Evolutionary conservation across 2,888 invertebrate species (phyloP).

Genomic region (Agonum fuliginosum): DNA sequence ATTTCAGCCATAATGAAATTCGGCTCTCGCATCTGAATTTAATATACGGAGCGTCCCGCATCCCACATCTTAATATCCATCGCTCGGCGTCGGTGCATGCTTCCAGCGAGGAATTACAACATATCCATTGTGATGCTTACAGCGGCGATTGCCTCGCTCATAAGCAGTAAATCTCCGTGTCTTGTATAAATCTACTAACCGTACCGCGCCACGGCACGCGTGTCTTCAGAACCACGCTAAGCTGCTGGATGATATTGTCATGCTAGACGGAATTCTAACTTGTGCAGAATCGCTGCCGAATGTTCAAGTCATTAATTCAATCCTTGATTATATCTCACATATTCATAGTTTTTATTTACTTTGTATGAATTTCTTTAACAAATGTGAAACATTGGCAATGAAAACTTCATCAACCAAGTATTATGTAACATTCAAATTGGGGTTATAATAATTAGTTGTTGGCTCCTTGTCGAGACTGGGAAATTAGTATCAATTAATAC

Average conservation of each 20-base stretch:
- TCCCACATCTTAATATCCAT: conserved; percentile 45
- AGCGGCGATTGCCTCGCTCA: conserved; percentile 54
- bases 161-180: conserved; percentile 58
- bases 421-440: no score
- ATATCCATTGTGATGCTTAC: conserved; percentile 52
- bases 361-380: no score
- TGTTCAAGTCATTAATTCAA: neutral
- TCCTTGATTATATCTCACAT: neutral
- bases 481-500: no score
- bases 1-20: conserved; percentile 42
- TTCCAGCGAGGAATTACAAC: conserved; percentile 36
- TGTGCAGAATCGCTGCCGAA: no score
- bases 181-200: conserved; percentile 55
- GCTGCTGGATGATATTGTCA: neutral
- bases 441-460: no score
- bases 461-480: no score
- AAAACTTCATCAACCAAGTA: no score
- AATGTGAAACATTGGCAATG: no score
- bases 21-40: conserved; percentile 48
- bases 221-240: neutral
- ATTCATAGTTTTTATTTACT: no score
- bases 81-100: conserved; percentile 3
- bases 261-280: neutral
- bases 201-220: conserved; percentile 2
- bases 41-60: conserved; percentile 34